Base-by-base conservation (phyloP, 2,888 invertebrate genomes). In the Brenthis hecate region DNA sequence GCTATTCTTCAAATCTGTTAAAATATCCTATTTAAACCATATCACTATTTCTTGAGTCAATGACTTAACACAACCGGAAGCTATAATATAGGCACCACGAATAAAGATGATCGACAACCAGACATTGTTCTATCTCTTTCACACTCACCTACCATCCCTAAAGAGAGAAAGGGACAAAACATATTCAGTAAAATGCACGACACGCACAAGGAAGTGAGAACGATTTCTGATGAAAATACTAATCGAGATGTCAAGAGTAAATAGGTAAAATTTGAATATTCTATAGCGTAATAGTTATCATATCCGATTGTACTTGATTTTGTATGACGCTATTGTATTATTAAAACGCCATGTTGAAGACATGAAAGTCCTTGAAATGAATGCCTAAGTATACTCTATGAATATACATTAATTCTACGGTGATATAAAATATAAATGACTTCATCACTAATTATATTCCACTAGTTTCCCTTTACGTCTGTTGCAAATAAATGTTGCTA, bases 101-200 rank as follows among this genome's bases (percentile, higher is more conserved):
- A 92, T 92, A 90, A 89, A 91, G 91, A 91, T 91, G 91, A 91
- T 91, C 91, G 89, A 85, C 85, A 84, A 82, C 82, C 85, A 86
- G 87, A 85, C 86, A 79, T 77, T 78, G 69, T 71, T 71, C 69
- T 61, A 72, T 81, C 85, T 81, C 85, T 67, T 71, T 83, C 82
- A 6, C 75, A 76, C 80, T 23, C 69, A 74, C 69, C 66, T 66
- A 66, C 67, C 69, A 61, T 69, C 50, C 64, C 65, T 56, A 50
- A 65, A 43, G 75, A 55, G 69, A 68, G 82, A 86, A 70, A 78
- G 80, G 77, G 86, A 88, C 67, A 72, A 72, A 72, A 68, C 66
- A 79, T 73, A 72, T 74, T 75, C 80, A 83, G 84, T 86, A 85
- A 84, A 91, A 92, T 89, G 87, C 91, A 84, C 77, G 81, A 71